Evolutionary conservation across 2,888 invertebrate genomes (phyloP), one percentile per base, ranked within the genome.

Genomic region (Margaritifera margaritifera): DNA sequence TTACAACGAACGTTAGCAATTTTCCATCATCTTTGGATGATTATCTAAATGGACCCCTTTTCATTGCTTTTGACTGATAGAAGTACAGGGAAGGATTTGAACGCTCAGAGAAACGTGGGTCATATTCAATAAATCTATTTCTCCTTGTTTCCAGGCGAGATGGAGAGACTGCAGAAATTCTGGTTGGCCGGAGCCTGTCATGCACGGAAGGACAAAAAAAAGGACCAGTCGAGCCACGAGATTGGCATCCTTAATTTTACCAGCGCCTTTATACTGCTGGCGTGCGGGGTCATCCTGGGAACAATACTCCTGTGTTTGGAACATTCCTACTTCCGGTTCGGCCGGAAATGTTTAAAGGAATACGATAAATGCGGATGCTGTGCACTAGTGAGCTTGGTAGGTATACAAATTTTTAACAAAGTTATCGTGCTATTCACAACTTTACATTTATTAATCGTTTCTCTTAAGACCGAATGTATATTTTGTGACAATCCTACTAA

Each of bases 151-250:
- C 19, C 82, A 94, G 94, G 99, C 56, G 98, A 99, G 89, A 91
- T 99, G 85, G 99, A 99, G 90, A 92, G 99, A 74, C 92, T 99
- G 82, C 93, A 98, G 84, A 90, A 92, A 72, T 94, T 96, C 87
- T 99, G 99, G 99, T 95, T 99, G 94, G 97, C 98, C 0, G 98
- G 99, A 55, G 95, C 96, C 5, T 98, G 98, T 89, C 94, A 96
- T 84, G 95, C 95, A 0, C 95, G 80, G 95, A 95, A 88, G 94
- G 77, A 77, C 61, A 96, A 90, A 75, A 82, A 69, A 89, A 82
- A 85, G 58, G 86, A 84, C 22, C 96, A 96, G 95, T 96, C 90
- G 4, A 91, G 90, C 69, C 88, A 89, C 61, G 90, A 91, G 4
- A 84, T 92, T 54, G 92, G 91, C 22, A 90, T 92, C 52, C 90